phyloP scores from a whole-genome alignment of 2,888 invertebrate species.

The Colostygia pectinataria region DNA sequence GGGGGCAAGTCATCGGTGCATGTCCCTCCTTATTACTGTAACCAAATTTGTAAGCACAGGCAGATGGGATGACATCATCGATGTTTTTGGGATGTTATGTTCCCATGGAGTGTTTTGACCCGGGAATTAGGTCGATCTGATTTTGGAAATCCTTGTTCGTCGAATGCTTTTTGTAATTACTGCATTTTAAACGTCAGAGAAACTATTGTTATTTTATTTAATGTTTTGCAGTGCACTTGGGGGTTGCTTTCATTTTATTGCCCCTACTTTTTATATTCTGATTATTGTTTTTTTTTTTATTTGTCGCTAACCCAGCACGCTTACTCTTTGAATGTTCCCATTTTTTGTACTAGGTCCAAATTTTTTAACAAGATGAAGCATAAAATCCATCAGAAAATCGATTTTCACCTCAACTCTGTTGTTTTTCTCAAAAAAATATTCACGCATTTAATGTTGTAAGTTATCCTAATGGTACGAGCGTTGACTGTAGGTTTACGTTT shows the following conservation, averaged over 20 bases:
- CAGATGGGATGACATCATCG: constrained; percentile 44
- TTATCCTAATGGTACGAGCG: neutral
- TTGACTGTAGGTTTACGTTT: too few relatives aligned
- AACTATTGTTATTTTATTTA: neutral
- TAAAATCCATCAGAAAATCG: too few relatives aligned
- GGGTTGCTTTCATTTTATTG: too few relatives aligned
- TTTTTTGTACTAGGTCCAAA: too few relatives aligned
- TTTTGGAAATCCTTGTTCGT: constrained; percentile 27
- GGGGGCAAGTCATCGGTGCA: constrained; percentile 62
- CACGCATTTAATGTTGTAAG: neutral
- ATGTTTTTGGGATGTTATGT: constrained; percentile 39
- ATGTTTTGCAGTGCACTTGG: neutral
- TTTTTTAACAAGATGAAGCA: too few relatives aligned
- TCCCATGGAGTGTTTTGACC: constrained; percentile 42
- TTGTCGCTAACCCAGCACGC: too few relatives aligned
- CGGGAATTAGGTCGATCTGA: constrained; percentile 31
- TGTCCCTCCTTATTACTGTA: constrained; percentile 32
- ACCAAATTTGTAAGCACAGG: constrained; percentile 39
- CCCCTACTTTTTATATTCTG: too few relatives aligned
- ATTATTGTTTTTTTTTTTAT: too few relatives aligned
- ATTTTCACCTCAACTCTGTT: neutral
- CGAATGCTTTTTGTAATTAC: constrained; percentile 6
- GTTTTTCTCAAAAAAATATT: neutral
- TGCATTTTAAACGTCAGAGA: constrained; percentile 3
- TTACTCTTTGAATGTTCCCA: too few relatives aligned